Base-by-base conservation (phyloP, 1,140 invertebrate species). In the Phthorimaea operculella region DNA sequence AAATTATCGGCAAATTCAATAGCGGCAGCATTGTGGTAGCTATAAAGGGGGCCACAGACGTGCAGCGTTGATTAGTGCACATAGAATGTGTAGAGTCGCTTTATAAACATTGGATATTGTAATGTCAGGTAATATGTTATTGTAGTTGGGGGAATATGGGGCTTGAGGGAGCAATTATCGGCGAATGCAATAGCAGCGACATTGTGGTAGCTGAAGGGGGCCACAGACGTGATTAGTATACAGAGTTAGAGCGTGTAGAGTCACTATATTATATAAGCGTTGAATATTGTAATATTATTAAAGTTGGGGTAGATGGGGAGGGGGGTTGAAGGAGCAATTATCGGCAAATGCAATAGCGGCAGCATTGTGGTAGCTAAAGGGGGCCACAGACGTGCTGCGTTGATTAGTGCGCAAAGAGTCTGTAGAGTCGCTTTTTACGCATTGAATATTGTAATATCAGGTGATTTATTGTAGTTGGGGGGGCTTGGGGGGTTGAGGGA, bases 1-100 rank as follows among this genome's bases (percentile, higher is more conserved):
- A 73, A 83, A 83, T 83, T 80, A 83, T 78, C 73, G 72, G 76
- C 76, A 81, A 83, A 79, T 83, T 76, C 78, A 80, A 79, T 79
- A 83, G 77, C 77, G 62, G 77, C 77, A 60, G 74, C 76, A 80
- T 83, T 83, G 79, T 83, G 77, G 77, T 74, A 78, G 72, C 74
- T n/a, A 59, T 67, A 59, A 59, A 42, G 54, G 62, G 64, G 64
- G 66, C 70, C 70, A 70, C 70, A 71, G 72, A 65, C 54, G 62
- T 66, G 62, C 63, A 50, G 74, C 67, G 74, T 70, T 80, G 79
- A 82, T 82, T 82, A 79, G 72, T 76, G 76, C 64, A 68, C 69
- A 63, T 7, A 6, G 45, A 16, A 52, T 52, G 8, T 0, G 48
- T 69, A 44, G 72, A 75, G 74, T 58, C 55, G 72, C 17, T 17